These are phyloP conservation scores for Thecophora atra DNA, from an alignment of 2,888 invertebrate species.

Conservation along the genomic window DNA sequence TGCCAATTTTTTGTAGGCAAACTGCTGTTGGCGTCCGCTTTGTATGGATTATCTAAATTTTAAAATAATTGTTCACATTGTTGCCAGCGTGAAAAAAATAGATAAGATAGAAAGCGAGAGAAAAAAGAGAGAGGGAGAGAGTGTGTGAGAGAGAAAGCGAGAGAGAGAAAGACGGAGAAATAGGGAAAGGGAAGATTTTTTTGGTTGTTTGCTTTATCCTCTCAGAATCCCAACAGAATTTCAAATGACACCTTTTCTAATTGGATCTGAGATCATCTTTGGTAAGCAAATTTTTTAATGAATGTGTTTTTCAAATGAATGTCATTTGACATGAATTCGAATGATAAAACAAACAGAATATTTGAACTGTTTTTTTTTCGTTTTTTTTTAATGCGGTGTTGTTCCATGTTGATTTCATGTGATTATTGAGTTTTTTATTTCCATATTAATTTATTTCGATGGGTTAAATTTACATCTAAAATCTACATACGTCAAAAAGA, in stretches of 20 bases:
- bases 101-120: constrained; percentile 18
- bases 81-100: constrained; percentile 27
- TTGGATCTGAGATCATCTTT: neutral
- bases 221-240: constrained; percentile 36
- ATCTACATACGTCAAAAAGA: no score
- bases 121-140: constrained; percentile 28
- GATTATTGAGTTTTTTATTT: no score
- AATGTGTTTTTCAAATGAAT: no score
- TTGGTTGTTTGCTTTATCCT: constrained; percentile 26
- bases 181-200: constrained; percentile 40
- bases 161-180: constrained; percentile 43
- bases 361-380: no score
- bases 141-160: constrained; percentile 20
- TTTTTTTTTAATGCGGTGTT: no score
- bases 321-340: neutral
- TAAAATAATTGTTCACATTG: constrained; percentile 42
- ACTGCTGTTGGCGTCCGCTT: constrained; percentile 46
- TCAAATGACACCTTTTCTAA: neutral
- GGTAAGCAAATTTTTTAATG: constrained; percentile 8
- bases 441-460: no score
- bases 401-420: no score
- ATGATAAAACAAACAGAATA: constrained; percentile 22
- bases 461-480: no score
- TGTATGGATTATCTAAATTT: constrained; percentile 56
- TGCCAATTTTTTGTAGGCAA: constrained; percentile 41